Conservation (phyloP, 2,113 vertebrate genomes). For the Alethe diademata region DNA sequence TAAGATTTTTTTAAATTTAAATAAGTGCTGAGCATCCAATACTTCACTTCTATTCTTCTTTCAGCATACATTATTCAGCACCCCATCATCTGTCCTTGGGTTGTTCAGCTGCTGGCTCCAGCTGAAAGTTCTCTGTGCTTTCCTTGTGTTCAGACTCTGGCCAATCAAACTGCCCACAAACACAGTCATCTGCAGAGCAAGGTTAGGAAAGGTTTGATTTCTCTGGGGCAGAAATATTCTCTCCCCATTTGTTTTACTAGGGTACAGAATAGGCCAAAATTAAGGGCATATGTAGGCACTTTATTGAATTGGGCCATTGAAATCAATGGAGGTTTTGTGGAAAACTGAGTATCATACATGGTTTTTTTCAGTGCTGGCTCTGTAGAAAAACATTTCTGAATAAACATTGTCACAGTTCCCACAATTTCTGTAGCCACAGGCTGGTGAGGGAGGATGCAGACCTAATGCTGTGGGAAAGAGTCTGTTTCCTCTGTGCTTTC, state of each 20-base stretch:
- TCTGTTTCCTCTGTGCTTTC: not conserved
- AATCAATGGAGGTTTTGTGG: not conserved
- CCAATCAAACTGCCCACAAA: not conserved
- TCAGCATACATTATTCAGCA: not conserved
- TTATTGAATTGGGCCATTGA: not conserved
- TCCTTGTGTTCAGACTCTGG: not conserved
- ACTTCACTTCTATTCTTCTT: not conserved
- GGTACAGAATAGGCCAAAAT: not conserved
- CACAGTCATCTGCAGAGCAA: not conserved
- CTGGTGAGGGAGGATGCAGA: not conserved
- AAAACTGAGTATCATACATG: not conserved
- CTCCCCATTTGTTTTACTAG: not conserved
- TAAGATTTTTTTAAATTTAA: not conserved
- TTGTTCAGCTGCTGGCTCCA: not conserved
- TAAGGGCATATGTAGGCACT: accelerated
- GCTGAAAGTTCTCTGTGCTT: not conserved
- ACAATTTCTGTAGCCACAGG: not conserved
- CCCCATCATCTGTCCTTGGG: not conserved
- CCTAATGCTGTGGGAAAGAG: not conserved
- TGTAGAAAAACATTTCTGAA: not conserved
- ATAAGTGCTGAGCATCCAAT: not conserved
- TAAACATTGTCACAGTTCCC: not conserved
- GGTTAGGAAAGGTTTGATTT: not conserved
- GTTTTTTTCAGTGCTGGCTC: not conserved
- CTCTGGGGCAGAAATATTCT: not conserved